A percentile compares a stretch with the other conserved stretches of the same genome.
These are phyloP conservation scores for Pogonophryne albipinna DNA, from an alignment of 2,797 vertebrate species.

Conservation along the genomic window DNA sequence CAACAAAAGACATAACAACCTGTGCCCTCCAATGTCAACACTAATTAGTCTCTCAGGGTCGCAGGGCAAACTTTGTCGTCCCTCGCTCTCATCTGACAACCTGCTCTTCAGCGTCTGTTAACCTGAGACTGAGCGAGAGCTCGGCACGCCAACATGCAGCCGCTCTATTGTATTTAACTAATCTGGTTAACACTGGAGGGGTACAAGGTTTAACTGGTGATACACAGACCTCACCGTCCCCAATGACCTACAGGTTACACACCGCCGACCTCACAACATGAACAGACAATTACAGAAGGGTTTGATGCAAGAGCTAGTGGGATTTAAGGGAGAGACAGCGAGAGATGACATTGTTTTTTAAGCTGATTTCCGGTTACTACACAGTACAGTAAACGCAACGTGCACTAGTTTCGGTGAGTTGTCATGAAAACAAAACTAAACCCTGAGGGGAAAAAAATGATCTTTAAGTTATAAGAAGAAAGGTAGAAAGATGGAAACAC, in stretches of 20 bases:
- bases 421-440: constrained; percentile 64
- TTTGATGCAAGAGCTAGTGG: background rate
- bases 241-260: background rate
- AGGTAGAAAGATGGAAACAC: constrained; percentile 25
- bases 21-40: constrained; percentile 37
- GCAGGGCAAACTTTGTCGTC: constrained; percentile 56
- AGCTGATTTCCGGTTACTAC: constrained; percentile 72
- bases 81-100: constrained; percentile 31
- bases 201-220: background rate
- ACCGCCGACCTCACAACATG: constrained; percentile 35
- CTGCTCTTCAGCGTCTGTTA: constrained; percentile 24
- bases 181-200: constrained; percentile 18
- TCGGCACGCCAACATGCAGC: background rate
- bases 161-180: background rate
- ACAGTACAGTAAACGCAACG: constrained; percentile 55
- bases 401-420: constrained; percentile 71
- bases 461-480: constrained; percentile 32
- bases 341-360: constrained; percentile 32
- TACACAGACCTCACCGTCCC: background rate
- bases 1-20: constrained; percentile 22
- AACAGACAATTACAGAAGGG: constrained; percentile 44
- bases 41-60: constrained; percentile 83
- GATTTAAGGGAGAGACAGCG: constrained; percentile 10
- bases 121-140: constrained; percentile 15
- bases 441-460: background rate